Conservation (phyloP, 1,140 invertebrate species). For the Ectropis grisescens region DNA sequence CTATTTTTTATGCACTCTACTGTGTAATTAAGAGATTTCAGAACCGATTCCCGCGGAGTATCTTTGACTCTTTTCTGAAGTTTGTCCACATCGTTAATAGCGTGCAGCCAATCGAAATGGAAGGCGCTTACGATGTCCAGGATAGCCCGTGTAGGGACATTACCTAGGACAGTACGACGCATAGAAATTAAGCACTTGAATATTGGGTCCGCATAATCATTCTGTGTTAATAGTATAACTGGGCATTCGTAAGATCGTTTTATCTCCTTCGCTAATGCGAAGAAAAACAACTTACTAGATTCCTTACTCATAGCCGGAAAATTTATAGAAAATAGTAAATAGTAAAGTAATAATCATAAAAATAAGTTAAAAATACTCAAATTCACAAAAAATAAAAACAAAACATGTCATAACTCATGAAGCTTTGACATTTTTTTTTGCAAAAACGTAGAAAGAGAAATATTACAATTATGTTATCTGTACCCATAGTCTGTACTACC, state of each 20-base stretch:
- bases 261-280: conserved; percentile 8
- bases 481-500: too few relatives aligned
- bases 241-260: conserved; percentile 8
- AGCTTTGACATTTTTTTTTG: too few relatives aligned
- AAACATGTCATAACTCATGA: too few relatives aligned
- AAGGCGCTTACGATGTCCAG: conserved; percentile 5
- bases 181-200: conserved; percentile 1
- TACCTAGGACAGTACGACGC: not conserved
- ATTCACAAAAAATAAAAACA: too few relatives aligned
- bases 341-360: too few relatives aligned
- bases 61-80: conserved; percentile 3
- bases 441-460: too few relatives aligned
- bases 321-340: too few relatives aligned
- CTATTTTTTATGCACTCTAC: conserved; percentile 2
- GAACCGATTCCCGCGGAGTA: conserved; percentile 4
- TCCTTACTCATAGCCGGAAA: too few relatives aligned
- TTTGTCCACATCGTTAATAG: conserved; percentile 6
- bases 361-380: too few relatives aligned
- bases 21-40: conserved; percentile 7
- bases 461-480: too few relatives aligned
- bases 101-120: conserved; percentile 9
- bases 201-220: conserved; percentile 9
- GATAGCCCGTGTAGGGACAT: not conserved
- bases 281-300: too few relatives aligned
- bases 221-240: conserved; percentile 12